Evolutionary conservation across 2,888 invertebrate genomes (phyloP).

Genomic region (Eretmocerus hayati): DNA sequence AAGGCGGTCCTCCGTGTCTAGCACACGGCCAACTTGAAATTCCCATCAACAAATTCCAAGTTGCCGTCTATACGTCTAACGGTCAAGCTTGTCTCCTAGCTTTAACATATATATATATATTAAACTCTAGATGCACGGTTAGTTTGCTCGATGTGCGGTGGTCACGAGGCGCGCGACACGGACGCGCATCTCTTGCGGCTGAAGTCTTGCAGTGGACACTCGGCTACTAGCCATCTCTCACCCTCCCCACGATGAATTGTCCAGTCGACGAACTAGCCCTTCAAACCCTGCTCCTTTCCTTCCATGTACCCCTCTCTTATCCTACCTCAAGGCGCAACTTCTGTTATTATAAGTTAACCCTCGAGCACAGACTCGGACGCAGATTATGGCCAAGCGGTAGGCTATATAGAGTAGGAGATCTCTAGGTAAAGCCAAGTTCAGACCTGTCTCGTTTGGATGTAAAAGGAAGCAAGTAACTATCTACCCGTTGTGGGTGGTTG

Average conservation of each 20-base stretch:
- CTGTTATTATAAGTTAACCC: conserved; percentile 48
- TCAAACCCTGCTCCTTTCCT: too few species aligned
- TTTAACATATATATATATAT: neutral
- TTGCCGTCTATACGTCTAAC: too few species aligned
- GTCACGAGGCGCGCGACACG: conserved; percentile 23
- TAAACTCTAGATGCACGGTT: too few species aligned
- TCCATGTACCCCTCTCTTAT: neutral
- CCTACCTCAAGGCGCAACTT: conserved; percentile 38
- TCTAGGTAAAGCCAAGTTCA: too few species aligned
- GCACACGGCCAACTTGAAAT: conserved; percentile 16
- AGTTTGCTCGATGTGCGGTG: conserved; percentile 34
- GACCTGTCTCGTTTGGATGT: conserved; percentile 38
- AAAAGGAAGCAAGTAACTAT: conserved; percentile 33
- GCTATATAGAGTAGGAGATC: too few species aligned
- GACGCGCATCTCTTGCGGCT: conserved; percentile 38
- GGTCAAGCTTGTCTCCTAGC: too few species aligned
- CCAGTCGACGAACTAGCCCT: conserved; percentile 41
- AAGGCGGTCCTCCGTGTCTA: neutral
- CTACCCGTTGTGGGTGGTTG: conserved; percentile 24
- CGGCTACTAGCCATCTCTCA: conserved; percentile 46
- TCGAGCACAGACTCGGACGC: conserved; percentile 17
- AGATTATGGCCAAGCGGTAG: conserved; percentile 48
- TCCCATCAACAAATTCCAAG: conserved; percentile 23
- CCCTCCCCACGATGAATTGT: conserved; percentile 33
- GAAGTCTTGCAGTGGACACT: conserved; percentile 40